Evolutionary conservation across 2,113 vertebrate species (phyloP), one percentile per base, ranked within the genome.

Genomic region (Aegotheles bennettii): DNA sequence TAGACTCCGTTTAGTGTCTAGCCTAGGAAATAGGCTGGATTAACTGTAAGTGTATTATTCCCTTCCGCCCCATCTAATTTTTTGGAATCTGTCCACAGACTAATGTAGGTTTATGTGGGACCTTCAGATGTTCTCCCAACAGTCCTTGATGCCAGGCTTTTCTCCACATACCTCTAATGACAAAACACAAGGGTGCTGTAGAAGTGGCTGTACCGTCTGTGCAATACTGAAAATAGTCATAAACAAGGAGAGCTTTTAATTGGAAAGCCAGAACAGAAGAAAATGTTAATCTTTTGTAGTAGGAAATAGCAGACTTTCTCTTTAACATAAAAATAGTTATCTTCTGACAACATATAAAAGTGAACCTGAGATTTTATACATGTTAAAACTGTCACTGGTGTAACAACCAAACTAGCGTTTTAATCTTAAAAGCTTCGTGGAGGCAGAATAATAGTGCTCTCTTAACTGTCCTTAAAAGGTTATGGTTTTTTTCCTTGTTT

Each of bases 381-480:
- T 56, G 38, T 92, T 93, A 70, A 87, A 93, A 70, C 94, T 92
- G 75, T 88, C 92, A 80, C 35, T 88, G 68, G 38, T 84, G 29
- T 75, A 89, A 92, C 79, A 94, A 78, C 85, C 83, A 89, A 90
- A 71, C 73, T 68, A 87, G 89, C 73, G 59, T 81, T 93, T 92
- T 89, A 81, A 86, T 81, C 86, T 78, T 93, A 93, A 96, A 86
- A 96, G 94, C 94, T 93, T 92, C 89, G 83, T 95, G 94, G 86
- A 95, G 95, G 93, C 92, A 96, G 94, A 75, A 87, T 95, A 92
- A 92, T 63, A 75, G 73, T 80, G 67, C 56, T 70, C 71, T 95
- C 64, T 84, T 88, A 95, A 90, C 80, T 90, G 86, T 56, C 93
- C 91, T 94, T 96, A 93, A 97, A 94, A 93, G 94, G 93, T 77